Evolutionary conservation across 2,113 vertebrate species (phyloP).

Genomic region (Sinocyclocheilus anophthalmus): DNA sequence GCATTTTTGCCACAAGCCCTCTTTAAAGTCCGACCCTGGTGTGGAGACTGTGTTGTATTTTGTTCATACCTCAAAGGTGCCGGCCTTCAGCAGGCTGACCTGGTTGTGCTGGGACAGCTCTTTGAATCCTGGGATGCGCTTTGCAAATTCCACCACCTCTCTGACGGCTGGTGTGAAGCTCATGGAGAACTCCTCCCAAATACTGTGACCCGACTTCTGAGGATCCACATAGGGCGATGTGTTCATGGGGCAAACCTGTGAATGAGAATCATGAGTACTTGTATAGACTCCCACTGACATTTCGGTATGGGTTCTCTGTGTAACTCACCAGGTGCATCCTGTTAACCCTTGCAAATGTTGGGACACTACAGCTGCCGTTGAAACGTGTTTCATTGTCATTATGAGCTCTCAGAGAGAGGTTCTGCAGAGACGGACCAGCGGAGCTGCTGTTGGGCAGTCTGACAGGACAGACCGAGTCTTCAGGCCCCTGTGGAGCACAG

Average conservation of each 20-base stretch:
- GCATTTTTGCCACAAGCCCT: too few species aligned
- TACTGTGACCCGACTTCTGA: slow-evolving; percentile 88
- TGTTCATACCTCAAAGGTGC: slow-evolving; percentile 90
- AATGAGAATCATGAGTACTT: neutral
- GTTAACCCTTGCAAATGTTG: slow-evolving; percentile 79
- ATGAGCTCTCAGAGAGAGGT: slow-evolving; percentile 61
- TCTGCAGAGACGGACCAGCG: slow-evolving; percentile 69
- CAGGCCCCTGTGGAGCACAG: slow-evolving; percentile 60
- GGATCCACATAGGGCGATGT: slow-evolving; percentile 89
- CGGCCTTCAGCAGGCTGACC: slow-evolving; percentile 94
- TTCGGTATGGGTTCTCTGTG: neutral
- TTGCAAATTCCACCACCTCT: slow-evolving; percentile 96
- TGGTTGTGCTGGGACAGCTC: slow-evolving; percentile 94
- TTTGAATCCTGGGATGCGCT: slow-evolving; percentile 93
- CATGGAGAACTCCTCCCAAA: slow-evolving; percentile 96
- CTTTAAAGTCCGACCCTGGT: too few species aligned
- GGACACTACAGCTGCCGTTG: slow-evolving; percentile 41
- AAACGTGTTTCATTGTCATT: slow-evolving; percentile 27
- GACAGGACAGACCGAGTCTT: slow-evolving; percentile 71
- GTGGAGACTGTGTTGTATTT: too few species aligned
- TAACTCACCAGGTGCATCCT: slow-evolving; percentile 91
- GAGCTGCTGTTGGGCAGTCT: slow-evolving; percentile 66
- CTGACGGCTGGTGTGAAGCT: slow-evolving; percentile 96
- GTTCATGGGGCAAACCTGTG: slow-evolving; percentile 95
- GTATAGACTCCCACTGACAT: neutral